Base-by-base conservation (phyloP, 2,888 invertebrate genomes). In the Spialia ferax region DNA sequence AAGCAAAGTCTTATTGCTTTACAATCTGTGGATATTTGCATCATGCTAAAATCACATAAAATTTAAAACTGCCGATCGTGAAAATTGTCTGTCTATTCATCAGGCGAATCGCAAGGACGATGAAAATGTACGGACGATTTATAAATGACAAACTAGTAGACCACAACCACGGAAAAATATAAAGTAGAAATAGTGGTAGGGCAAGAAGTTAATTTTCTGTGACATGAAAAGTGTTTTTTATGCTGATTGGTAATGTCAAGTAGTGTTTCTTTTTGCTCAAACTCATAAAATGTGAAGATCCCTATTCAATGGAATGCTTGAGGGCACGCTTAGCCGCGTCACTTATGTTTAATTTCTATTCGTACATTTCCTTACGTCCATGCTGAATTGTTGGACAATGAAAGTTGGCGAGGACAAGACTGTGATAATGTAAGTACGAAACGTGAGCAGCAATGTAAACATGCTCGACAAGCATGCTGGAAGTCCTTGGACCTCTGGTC, bases 1-100 rank as follows among this genome's bases (percentile, higher is more conserved):
- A 55, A 55, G 18, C 26, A 55, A n/a, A 55, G 55, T 55, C n/a
- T 54, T 57, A 57, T 57, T 57, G 56, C 56, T 57, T 35, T 18
- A 18, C 4, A 55, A 55, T 18, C 55, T 32, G 22, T 48, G 23
- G 52, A 23, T 23, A 23, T 13, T 52, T 52, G n/a, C 10, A 23
- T 26, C 20, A 48, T 20, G 42, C 18, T 45, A 15, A 18, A 38
- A 15, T 42, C 13, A n/a, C n/a, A n/a, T n/a, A n/a, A n/a, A n/a
- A n/a, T n/a, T n/a, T 42, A 15, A 42, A 45, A 15, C 15, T 5
- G 35, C 11, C 35, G 35, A 10, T 35, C 13, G 4, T 35, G 35
- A 13, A 3, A n/a, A n/a, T n/a, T n/a, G n/a, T n/a, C n/a, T n/a
- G n/a, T n/a, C n/a, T n/a, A n/a, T n/a, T n/a, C n/a, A n/a, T n/a